Conservation (phyloP, 2,797 vertebrate genomes). For the Stomatorhinus walkeri region DNA sequence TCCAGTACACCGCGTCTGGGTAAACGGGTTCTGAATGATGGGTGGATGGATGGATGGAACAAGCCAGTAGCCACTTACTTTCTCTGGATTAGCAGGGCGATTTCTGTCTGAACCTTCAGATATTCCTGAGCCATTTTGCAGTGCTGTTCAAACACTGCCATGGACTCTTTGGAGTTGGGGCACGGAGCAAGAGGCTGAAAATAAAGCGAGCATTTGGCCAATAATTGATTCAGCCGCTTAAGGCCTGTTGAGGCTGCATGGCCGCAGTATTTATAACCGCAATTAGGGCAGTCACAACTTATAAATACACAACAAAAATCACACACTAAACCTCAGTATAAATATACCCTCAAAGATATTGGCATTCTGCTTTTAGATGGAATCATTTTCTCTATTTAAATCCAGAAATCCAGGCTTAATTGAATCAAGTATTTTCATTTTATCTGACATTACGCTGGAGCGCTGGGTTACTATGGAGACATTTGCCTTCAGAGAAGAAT, state of each 20-base stretch:
- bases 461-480: not conserved
- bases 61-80: conserved; percentile 71
- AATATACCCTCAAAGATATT: conserved; percentile 38
- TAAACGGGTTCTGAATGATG: not conserved
- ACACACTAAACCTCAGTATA: conserved; percentile 29
- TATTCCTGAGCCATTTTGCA: conserved; percentile 99
- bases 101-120: conserved; percentile 98
- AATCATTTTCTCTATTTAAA: conserved; percentile 25
- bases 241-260: conserved; percentile 40
- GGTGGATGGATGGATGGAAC: not conserved
- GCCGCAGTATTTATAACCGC: conserved; percentile 48
- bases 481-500: not conserved
- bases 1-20: not conserved
- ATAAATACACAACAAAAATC: conserved; percentile 49
- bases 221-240: conserved; percentile 46
- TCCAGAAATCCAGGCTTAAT: conserved; percentile 36
- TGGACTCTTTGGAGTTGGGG: conserved; percentile 99
- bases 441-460: not conserved
- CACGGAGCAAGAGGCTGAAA: conserved; percentile 93
- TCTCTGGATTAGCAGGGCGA: conserved; percentile 91
- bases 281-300: conserved; percentile 43
- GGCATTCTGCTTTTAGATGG: conserved; percentile 45
- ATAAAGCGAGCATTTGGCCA: conserved; percentile 42
- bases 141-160: conserved; percentile 98
- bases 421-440: not conserved